These are phyloP conservation scores for Byasa hedistus DNA, from an alignment of 2,888 invertebrate genomes.

Conservation along the genomic window DNA sequence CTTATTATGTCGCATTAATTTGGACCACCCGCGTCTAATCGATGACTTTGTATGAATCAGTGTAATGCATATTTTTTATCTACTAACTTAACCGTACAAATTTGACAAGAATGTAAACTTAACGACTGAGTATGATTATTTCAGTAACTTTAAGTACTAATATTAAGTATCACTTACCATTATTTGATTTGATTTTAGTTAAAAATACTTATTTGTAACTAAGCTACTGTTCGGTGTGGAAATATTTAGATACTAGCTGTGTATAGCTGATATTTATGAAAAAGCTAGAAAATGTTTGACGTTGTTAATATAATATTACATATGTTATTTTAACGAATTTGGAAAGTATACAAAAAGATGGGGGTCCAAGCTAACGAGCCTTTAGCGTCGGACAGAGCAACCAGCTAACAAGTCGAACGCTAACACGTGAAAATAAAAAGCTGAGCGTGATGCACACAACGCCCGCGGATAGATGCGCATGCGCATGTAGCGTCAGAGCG, in stretches of 20 bases:
- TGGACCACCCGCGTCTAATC: conserved; percentile 36
- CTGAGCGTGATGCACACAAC: conserved; percentile 62
- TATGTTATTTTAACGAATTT: background rate
- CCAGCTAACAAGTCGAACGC: conserved; percentile 60
- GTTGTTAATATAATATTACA: too few species aligned
- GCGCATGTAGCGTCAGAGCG: conserved; percentile 54
- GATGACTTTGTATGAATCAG: too few species aligned
- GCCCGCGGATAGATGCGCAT: conserved; percentile 52
- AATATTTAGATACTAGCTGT: too few species aligned
- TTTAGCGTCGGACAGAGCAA: conserved; percentile 40
- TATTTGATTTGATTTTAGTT: too few species aligned
- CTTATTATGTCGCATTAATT: conserved; percentile 37
- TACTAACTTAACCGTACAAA: background rate
- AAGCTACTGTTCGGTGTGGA: too few species aligned
- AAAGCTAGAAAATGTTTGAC: too few species aligned
- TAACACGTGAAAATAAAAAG: conserved; percentile 70
- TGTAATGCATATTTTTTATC: too few species aligned
- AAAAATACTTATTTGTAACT: too few species aligned
- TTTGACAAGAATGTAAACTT: background rate
- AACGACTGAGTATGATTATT: background rate
- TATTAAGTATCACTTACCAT: too few species aligned
- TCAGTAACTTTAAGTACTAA: background rate
- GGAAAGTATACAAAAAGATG: background rate
- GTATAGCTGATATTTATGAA: too few species aligned
- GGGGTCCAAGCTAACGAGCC: conserved; percentile 42